Percentiles rank a stretch among this genome's conserved stretches.
Conservation (phyloP, 2,888 invertebrate genomes). For the Lycophotia porphyrea region DNA sequence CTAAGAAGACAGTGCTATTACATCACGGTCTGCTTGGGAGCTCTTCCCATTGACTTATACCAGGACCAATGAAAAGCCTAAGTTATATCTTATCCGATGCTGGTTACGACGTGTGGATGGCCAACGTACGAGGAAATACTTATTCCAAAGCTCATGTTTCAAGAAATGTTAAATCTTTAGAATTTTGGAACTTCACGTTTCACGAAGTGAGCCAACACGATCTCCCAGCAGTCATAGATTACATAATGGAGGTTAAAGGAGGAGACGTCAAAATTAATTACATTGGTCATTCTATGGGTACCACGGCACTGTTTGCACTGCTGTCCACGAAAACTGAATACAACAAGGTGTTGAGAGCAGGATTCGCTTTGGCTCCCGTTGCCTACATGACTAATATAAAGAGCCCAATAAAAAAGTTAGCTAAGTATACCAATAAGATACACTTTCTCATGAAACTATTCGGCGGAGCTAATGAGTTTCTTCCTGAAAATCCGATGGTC, state of each 20-base stretch:
- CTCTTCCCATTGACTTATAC: conserved; percentile 94
- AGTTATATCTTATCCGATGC: conserved; percentile 92
- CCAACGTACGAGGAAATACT: conserved; percentile 95
- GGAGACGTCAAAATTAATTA: conserved; percentile 91
- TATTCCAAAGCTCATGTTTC: conserved; percentile 92
- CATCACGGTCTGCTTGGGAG: conserved; percentile 95
- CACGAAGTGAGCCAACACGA: conserved; percentile 97
- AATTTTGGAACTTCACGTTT: conserved; percentile 95
- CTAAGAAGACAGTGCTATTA: conserved; percentile 91
- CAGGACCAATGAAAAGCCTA: conserved; percentile 91
- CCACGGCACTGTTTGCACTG: conserved; percentile 93
- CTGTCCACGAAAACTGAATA: conserved; percentile 92
- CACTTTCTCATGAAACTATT: conserved; percentile 91
- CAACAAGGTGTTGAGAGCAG: conserved; percentile 92
- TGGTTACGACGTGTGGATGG: conserved; percentile 95
- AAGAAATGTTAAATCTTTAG: conserved; percentile 86
- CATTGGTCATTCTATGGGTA: conserved; percentile 98
- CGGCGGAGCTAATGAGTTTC: conserved; percentile 92
- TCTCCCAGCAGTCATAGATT: conserved; percentile 95
- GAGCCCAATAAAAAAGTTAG: conserved; percentile 92
- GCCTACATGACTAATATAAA: conserved; percentile 92
- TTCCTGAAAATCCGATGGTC: conserved; percentile 92
- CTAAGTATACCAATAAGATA: conserved; percentile 91
- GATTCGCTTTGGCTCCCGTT: conserved; percentile 93
- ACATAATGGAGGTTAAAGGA: conserved; percentile 86